Base-by-base conservation (phyloP, 2,888 invertebrate genomes). In the Acronicta alni region DNA sequence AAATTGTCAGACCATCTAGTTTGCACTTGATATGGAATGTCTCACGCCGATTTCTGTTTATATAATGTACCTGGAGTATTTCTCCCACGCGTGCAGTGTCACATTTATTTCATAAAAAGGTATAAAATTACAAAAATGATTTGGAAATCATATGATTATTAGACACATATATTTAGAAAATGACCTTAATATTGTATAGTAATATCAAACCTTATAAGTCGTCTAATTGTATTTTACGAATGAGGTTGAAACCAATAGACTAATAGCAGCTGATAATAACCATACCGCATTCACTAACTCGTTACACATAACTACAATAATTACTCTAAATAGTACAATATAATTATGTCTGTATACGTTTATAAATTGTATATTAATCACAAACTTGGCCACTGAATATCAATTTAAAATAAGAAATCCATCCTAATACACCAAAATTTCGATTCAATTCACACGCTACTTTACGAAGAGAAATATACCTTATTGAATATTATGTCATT, bases 121-220 rank as follows among this genome's bases (percentile, higher is more conserved):
- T 93, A 94, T 93, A 93, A 94, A 94, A 94, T 92, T 93, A 93
- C 93, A 93, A 94, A 93, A 93, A 89, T 84, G 84, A 86, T 88
- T 84, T 89, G 83, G 86, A 92, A 92, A 91, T 84, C 83, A 91
- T 88, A 86, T 75, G 77, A 81, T 82, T 82, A 86, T 77, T 87
- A 86, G 87, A 92, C 84, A 86, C 75, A 88, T 78, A 86, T 73
- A 79, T 81, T 84, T 84, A 88, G 82, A 88, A 85, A 84, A 89
- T 85, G 86, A 89, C 87, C 70, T 46, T 62, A 84, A 85, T 80
- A 79, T 82, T 91, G 90, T 92, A 93, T 89, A 91, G 82, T 87
- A 82, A 87, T 92, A 92, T 92, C 90, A 92, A 92, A 92, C 83
- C 87, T 89, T 90, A 90, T 75, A 81, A 83, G 79, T 81, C 77